Conservation (phyloP, 92 coral and sea anemone genomes). For the Paramuricea clavata region DNA sequence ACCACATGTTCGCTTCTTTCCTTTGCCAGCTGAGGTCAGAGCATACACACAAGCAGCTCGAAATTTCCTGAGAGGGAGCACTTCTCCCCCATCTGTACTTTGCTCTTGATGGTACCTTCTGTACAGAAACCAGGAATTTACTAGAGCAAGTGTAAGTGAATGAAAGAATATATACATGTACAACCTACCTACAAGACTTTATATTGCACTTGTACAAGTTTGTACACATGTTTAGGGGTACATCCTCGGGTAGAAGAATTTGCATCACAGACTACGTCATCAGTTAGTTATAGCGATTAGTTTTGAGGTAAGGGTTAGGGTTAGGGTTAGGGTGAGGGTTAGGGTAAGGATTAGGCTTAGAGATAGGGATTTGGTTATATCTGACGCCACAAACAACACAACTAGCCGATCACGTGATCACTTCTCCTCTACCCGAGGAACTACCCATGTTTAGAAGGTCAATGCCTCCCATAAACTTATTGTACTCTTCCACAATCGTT, state of each 20-base stretch:
- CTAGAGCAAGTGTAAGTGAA: neutral
- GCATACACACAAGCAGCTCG: neutral
- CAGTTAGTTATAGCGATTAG: too few relatives aligned
- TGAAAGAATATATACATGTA: constrained; percentile 15
- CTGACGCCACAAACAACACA: too few relatives aligned
- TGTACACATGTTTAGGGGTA: too few relatives aligned
- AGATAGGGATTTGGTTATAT: too few relatives aligned
- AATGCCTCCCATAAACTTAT: constrained; percentile 31
- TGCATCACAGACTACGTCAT: too few relatives aligned
- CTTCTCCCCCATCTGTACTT: neutral
- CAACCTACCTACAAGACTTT: neutral
- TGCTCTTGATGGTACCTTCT: neutral
- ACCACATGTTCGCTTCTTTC: constrained; percentile 4
- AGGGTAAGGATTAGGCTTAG: too few relatives aligned
- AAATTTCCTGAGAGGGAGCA: neutral
- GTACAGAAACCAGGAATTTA: constrained; percentile 21
- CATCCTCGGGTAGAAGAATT: too few relatives aligned
- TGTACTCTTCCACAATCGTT: constrained; percentile 2
- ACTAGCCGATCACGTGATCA: too few relatives aligned
- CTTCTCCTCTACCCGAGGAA: too few relatives aligned
- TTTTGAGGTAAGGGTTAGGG: too few relatives aligned
- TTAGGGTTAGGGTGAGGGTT: too few relatives aligned
- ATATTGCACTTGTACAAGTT: constrained; percentile 5
- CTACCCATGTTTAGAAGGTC: too few relatives aligned
- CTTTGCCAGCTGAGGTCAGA: constrained; percentile 7